phyloP scores from a whole-genome alignment of 2,888 invertebrate genomes.

The Drosophila gaucha region DNA sequence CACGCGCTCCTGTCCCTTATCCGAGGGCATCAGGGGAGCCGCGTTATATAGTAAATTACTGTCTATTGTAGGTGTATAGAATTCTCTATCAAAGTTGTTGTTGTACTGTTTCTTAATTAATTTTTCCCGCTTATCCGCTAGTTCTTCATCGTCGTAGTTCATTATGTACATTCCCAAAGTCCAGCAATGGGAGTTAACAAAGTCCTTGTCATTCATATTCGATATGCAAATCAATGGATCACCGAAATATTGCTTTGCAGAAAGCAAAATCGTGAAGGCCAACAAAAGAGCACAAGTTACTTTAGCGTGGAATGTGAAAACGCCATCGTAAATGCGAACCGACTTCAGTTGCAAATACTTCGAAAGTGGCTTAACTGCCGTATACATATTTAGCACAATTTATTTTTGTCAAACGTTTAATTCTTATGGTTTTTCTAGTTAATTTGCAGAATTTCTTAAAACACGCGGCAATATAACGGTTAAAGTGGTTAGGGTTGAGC shows the following conservation, averaged over 20 bases:
- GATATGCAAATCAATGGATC: constrained; percentile 92
- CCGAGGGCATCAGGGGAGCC: constrained; percentile 5
- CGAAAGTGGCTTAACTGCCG: constrained; percentile 88
- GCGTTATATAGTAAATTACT: constrained; percentile 34
- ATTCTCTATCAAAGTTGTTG: constrained; percentile 61
- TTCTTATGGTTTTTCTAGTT: neutral
- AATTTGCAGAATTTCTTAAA: constrained; percentile 10
- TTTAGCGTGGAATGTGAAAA: constrained; percentile 90
- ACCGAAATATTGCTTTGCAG: constrained; percentile 93
- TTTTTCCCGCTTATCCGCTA: constrained; percentile 3
- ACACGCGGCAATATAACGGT: constrained; percentile 72
- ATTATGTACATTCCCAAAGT: constrained; percentile 90
- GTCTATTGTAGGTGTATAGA: constrained; percentile 21
- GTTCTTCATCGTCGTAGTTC: constrained; percentile 38
- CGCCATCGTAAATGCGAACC: constrained; percentile 90
- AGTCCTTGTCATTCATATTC: constrained; percentile 86
- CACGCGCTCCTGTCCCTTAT: constrained; percentile 50
- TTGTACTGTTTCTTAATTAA: constrained; percentile 13
- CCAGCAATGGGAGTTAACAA: constrained; percentile 92
- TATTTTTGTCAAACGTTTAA: neutral
- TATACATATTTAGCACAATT: constrained; percentile 85
- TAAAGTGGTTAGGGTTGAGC: neutral
- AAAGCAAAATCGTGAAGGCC: constrained; percentile 90
- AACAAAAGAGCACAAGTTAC: constrained; percentile 90
- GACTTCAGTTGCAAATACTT: constrained; percentile 87